A percentile compares a stretch with the other conserved stretches of the same genome.
These are phyloP conservation scores for Phortica okadai DNA, from an alignment of 2,888 invertebrate genomes.

Conservation along the genomic window DNA sequence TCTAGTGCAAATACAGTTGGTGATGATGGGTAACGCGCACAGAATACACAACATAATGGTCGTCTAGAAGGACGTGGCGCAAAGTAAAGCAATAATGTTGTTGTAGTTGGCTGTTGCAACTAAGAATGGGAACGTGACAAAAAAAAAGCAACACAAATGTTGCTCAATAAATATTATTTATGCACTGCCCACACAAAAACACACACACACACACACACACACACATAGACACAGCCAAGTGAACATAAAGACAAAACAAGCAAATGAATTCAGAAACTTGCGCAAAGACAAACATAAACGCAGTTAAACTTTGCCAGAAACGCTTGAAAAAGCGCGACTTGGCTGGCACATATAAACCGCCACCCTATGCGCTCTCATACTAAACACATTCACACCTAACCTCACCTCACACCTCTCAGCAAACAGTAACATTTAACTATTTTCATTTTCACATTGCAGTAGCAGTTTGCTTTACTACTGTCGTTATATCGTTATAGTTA, in stretches of 20 bases:
- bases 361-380: neutral
- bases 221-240: conserved; percentile 10
- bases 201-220: neutral
- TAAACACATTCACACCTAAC: neutral
- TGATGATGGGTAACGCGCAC: too few species aligned
- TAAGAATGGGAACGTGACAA: conserved; percentile 42
- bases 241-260: conserved; percentile 6
- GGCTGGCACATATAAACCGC: conserved; percentile 12
- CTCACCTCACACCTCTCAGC: too few species aligned
- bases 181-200: conserved; percentile 42
- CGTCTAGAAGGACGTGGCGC: too few species aligned
- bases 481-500: too few species aligned
- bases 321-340: conserved; percentile 24
- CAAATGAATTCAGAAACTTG: neutral
- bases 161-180: conserved; percentile 66
- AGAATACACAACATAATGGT: too few species aligned
- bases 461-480: too few species aligned
- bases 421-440: neutral
- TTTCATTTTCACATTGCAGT: conserved; percentile 5
- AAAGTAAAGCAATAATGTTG: too few species aligned
- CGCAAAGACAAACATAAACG: neutral
- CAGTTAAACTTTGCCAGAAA: conserved; percentile 8
- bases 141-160: conserved; percentile 52
- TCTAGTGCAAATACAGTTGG: too few species aligned
- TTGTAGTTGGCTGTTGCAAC: too few species aligned